Conservation (phyloP, 1,140 invertebrate species). For the Drosophila setifemur region DNA sequence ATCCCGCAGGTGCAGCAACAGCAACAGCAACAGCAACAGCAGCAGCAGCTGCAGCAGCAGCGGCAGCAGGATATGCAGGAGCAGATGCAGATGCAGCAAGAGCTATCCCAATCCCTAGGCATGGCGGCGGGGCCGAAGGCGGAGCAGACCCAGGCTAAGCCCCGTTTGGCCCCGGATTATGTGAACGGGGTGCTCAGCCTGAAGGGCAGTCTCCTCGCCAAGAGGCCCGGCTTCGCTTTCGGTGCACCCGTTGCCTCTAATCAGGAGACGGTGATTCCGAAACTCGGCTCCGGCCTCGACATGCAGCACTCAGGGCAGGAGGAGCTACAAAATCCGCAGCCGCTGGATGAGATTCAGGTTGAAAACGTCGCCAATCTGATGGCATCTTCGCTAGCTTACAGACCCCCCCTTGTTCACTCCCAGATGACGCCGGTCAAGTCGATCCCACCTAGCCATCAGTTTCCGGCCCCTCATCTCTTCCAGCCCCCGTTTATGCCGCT, state of each 20-base stretch:
- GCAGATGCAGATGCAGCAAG: no score
- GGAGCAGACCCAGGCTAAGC: not conserved
- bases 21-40: not conserved
- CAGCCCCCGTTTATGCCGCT: constrained; percentile 11
- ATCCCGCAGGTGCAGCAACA: not conserved
- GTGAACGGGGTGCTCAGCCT: constrained; percentile 59
- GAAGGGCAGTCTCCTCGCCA: constrained; percentile 46
- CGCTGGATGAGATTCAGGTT: constrained; percentile 1
- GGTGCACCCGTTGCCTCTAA: not conserved
- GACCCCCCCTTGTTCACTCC: not conserved
- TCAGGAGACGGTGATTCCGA: not conserved
- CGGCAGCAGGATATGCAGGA: not conserved
- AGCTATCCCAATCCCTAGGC: no score
- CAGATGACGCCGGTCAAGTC: not conserved
- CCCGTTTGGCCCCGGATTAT: constrained; percentile 23
- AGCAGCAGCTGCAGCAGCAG: not conserved
- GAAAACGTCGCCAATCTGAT: not conserved
- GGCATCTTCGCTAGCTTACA: not conserved
- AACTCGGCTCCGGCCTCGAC: not conserved
- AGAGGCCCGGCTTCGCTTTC: not conserved
- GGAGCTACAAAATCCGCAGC: not conserved
- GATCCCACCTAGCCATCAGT: not conserved
- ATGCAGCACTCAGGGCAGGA: not conserved
- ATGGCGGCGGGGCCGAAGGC: not conserved
- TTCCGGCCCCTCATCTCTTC: not conserved